Percentiles rank a stretch among this genome's conserved stretches.
Evolutionary conservation across 2,113 vertebrate species (phyloP).

Genomic region (Periophthalmus modestus): DNA sequence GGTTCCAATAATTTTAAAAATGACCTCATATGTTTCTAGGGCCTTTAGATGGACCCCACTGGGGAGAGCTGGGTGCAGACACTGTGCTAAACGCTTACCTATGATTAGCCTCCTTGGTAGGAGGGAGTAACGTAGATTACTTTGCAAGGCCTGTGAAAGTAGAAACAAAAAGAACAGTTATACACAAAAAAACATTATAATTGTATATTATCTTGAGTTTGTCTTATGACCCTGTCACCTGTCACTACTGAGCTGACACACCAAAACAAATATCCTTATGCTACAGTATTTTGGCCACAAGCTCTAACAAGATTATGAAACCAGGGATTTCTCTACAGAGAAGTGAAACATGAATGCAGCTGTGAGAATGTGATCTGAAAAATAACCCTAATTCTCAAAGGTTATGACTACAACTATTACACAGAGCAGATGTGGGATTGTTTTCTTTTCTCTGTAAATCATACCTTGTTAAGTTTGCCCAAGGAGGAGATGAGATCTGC

Average conservation of each 20-base stretch:
- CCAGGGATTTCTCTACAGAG: slow-evolving; percentile 21
- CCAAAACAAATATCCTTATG: slow-evolving; percentile 42
- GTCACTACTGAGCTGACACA: slow-evolving; percentile 18
- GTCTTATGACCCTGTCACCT: not conserved
- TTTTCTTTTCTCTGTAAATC: not conserved
- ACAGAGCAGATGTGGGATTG: not conserved
- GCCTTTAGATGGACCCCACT: slow-evolving; percentile 97
- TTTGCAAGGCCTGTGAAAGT: slow-evolving; percentile 89
- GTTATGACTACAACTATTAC: not conserved
- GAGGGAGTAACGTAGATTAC: slow-evolving; percentile 92
- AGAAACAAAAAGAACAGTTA: not conserved
- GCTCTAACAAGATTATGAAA: slow-evolving; percentile 5
- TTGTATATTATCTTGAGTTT: not conserved
- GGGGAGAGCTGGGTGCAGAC: slow-evolving; percentile 93
- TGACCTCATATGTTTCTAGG: slow-evolving; percentile 94
- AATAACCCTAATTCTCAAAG: not conserved
- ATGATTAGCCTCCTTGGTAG: slow-evolving; percentile 89
- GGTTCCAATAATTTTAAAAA: slow-evolving; percentile 97
- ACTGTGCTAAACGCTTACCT: slow-evolving; percentile 94
- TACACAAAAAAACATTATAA: not conserved
- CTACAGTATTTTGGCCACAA: slow-evolving; percentile 16
- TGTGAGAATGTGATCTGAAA: not conserved
- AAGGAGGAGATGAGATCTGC: slow-evolving; percentile 97
- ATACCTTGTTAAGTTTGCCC: slow-evolving; percentile 98
- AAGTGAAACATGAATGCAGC: slow-evolving; percentile 32